phyloP scores from a whole-genome alignment of 2,888 invertebrate genomes.

The Micoletzkya japonica region DNA sequence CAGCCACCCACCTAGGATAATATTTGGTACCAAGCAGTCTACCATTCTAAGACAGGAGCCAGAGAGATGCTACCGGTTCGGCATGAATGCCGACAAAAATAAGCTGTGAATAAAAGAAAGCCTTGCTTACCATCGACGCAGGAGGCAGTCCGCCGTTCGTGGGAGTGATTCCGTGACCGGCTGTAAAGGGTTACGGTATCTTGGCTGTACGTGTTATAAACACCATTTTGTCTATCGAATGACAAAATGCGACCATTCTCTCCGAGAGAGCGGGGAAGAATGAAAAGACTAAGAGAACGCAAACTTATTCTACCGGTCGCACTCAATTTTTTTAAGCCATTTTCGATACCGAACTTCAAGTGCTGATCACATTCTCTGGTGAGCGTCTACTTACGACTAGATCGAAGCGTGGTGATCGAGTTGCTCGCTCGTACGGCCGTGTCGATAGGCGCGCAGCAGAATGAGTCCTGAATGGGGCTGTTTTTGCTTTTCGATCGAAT shows the following conservation, averaged over 20 bases:
- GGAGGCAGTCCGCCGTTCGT: constrained; percentile 1
- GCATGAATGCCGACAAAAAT: not conserved
- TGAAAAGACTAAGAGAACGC: not conserved
- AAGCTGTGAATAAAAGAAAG: not conserved
- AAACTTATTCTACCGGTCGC: too few relatives aligned
- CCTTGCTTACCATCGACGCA: not conserved
- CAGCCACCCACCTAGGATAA: constrained; percentile 14
- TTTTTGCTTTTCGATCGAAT: too few relatives aligned
- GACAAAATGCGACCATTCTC: too few relatives aligned
- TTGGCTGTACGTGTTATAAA: too few relatives aligned
- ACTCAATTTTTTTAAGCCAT: too few relatives aligned
- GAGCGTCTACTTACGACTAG: constrained; percentile 3
- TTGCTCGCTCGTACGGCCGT: constrained; percentile 46
- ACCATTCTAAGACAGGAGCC: not conserved
- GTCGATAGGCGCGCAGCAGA: constrained; percentile 61
- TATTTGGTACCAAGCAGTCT: too few relatives aligned
- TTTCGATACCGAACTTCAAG: too few relatives aligned
- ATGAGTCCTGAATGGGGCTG: constrained; percentile 45
- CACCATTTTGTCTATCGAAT: too few relatives aligned
- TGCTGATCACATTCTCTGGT: too few relatives aligned
- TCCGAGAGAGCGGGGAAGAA: not conserved
- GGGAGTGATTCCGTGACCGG: constrained; percentile 1
- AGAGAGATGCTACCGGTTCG: not conserved
- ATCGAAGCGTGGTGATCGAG: constrained; percentile 14
- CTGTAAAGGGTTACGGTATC: too few relatives aligned